phyloP scores from a whole-genome alignment of 2,888 invertebrate species.

The Eupithecia pulchellata region DNA sequence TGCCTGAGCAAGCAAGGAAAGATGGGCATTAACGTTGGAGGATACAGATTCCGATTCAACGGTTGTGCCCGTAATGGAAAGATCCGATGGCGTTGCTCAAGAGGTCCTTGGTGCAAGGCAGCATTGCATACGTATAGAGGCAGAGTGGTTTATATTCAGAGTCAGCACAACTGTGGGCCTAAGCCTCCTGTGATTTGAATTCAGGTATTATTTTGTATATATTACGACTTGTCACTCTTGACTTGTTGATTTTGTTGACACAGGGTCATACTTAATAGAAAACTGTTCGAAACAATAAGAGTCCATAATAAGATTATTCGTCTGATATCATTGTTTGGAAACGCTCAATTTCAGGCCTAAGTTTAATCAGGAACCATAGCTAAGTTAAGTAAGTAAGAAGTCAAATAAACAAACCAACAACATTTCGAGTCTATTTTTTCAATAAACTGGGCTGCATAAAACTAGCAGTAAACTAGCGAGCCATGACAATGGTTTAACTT shows the following conservation, averaged over 20 bases:
- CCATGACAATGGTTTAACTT: neutral
- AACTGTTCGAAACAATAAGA: neutral
- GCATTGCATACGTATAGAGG: slow-evolving; percentile 79
- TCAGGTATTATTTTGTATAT: neutral
- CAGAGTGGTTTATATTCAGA: slow-evolving; percentile 78
- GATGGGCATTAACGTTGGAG: slow-evolving; percentile 81
- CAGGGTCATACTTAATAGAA: neutral
- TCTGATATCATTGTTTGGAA: neutral
- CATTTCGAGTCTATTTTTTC: neutral
- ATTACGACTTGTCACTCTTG: neutral
- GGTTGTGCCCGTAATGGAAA: slow-evolving; percentile 80
- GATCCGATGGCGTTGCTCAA: slow-evolving; percentile 79
- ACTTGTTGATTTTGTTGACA: slow-evolving; percentile 1
- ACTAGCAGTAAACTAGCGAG: neutral
- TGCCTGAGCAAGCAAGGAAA: slow-evolving; percentile 82
- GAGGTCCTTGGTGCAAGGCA: slow-evolving; percentile 81
- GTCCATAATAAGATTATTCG: neutral
- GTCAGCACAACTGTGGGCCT: slow-evolving; percentile 78
- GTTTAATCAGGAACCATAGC: neutral
- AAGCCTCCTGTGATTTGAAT: slow-evolving; percentile 60
- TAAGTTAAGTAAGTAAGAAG: neutral
- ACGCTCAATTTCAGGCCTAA: neutral
- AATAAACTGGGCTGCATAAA: neutral
- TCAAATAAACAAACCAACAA: neutral
- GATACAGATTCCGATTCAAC: slow-evolving; percentile 79